A percentile compares a stretch with the other conserved stretches of the same genome.
These are phyloP conservation scores for Drepana arcuata DNA, from an alignment of 1,140 invertebrate genomes.

Conservation along the genomic window DNA sequence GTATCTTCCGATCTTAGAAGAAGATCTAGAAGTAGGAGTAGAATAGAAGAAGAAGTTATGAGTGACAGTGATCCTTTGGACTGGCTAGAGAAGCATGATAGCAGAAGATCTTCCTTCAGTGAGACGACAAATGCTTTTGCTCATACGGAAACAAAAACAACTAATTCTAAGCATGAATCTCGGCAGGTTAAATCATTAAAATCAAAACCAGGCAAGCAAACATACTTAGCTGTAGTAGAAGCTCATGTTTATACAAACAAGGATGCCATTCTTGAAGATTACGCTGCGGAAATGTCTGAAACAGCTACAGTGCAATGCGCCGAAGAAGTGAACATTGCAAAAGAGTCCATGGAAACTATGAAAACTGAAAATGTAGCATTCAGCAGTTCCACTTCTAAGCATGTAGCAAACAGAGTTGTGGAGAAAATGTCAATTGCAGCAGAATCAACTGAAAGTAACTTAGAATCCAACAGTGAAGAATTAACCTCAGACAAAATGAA, in stretches of 20 bases:
- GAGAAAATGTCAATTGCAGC: constrained; percentile 7
- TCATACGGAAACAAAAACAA: constrained; percentile 10
- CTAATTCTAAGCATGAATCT: constrained; percentile 14
- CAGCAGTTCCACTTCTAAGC: neutral
- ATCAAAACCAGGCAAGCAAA: constrained; percentile 25
- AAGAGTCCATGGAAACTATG: constrained; percentile 13
- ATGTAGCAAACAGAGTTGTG: neutral
- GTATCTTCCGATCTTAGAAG: constrained; percentile 28
- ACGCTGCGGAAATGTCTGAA: constrained; percentile 22
- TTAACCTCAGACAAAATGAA: too few species aligned
- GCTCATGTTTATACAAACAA: constrained; percentile 54
- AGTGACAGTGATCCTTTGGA: constrained; percentile 33
- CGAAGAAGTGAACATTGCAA: constrained; percentile 17
- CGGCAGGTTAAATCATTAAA: constrained; percentile 7
- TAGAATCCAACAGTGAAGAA: constrained; percentile 7
- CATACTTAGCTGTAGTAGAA: constrained; percentile 53
- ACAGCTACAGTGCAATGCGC: constrained; percentile 15
- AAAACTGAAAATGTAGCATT: constrained; percentile 14
- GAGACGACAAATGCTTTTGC: too few species aligned
- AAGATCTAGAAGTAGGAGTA: constrained; percentile 31
- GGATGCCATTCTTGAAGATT: constrained; percentile 38
- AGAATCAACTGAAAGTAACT: constrained; percentile 19
- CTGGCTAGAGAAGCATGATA: constrained; percentile 29
- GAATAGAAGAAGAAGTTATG: constrained; percentile 31
- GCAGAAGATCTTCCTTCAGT: constrained; percentile 8